A percentile compares a stretch with the other conserved stretches of the same genome.
These are phyloP conservation scores for Passer domesticus DNA, from an alignment of 2,113 vertebrate species.

Conservation along the genomic window DNA sequence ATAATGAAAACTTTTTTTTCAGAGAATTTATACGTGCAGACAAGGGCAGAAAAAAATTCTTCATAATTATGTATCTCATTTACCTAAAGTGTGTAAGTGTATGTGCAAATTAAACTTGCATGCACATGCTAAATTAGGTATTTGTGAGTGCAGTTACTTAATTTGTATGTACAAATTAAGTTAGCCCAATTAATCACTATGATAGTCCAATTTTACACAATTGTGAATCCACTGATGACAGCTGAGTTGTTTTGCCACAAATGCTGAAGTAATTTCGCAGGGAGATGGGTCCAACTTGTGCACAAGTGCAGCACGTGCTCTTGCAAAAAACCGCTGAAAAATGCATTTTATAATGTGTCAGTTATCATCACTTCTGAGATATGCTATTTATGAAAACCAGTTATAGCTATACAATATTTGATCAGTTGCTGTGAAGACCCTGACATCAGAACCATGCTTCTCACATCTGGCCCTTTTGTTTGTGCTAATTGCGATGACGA, in stretches of 20 bases:
- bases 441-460: neutral
- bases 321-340: neutral
- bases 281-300: neutral
- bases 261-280: neutral
- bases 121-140: neutral
- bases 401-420: neutral
- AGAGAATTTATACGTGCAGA: neutral
- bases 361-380: neutral
- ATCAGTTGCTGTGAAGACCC: neutral
- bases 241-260: neutral
- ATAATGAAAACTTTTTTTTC: neutral
- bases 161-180: conserved; percentile 45
- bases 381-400: neutral
- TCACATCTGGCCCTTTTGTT: conserved; percentile 49
- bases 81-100: neutral
- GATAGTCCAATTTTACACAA: conserved; percentile 30
- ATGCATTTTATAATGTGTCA: neutral
- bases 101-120: conserved; percentile 24
- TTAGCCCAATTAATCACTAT: conserved; percentile 33
- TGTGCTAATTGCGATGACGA: conserved; percentile 5
- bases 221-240: neutral
- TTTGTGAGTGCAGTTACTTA: conserved; percentile 7
- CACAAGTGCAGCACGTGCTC: neutral
- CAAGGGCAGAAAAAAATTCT: neutral
- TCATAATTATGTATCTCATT: neutral